Evolutionary conservation across 2,797 vertebrate species (phyloP).

Genomic region (Channa striata): DNA sequence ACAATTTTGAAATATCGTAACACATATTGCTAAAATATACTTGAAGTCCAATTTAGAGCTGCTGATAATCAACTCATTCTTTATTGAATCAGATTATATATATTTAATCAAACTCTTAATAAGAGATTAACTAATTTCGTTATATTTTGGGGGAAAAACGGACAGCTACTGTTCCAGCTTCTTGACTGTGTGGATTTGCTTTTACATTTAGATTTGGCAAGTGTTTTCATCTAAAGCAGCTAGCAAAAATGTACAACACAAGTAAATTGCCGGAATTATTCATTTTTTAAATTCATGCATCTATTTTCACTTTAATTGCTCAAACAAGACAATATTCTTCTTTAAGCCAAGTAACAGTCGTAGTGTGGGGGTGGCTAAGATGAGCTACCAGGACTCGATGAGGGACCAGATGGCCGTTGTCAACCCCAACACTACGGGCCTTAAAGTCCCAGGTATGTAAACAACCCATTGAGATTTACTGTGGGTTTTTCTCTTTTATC

Average conservation of each 20-base stretch:
- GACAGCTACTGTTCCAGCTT: no score
- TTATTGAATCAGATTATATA: background rate
- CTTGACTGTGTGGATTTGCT: no score
- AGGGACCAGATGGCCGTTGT: slow-evolving; percentile 90
- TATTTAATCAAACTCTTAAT: no score
- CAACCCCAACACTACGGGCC: slow-evolving; percentile 85
- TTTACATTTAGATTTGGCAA: no score
- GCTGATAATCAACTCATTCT: background rate
- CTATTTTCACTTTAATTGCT: background rate
- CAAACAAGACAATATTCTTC: background rate
- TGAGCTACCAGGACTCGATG: slow-evolving; percentile 92
- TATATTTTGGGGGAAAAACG: no score
- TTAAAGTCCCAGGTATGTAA: slow-evolving; percentile 90
- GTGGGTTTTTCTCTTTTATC: slow-evolving; percentile 31
- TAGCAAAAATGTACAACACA: no score
- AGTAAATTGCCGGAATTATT: no score
- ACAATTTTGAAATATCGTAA: background rate
- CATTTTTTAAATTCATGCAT: background rate
- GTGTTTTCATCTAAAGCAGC: background rate
- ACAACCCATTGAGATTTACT: slow-evolving; percentile 37
- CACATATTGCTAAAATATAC: background rate
- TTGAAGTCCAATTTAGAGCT: background rate
- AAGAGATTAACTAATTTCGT: no score
- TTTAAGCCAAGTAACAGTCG: slow-evolving; percentile 89
- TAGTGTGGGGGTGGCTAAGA: slow-evolving; percentile 90